Base-by-base conservation (phyloP, 2,888 invertebrate species). In the Phortica okadai region DNA sequence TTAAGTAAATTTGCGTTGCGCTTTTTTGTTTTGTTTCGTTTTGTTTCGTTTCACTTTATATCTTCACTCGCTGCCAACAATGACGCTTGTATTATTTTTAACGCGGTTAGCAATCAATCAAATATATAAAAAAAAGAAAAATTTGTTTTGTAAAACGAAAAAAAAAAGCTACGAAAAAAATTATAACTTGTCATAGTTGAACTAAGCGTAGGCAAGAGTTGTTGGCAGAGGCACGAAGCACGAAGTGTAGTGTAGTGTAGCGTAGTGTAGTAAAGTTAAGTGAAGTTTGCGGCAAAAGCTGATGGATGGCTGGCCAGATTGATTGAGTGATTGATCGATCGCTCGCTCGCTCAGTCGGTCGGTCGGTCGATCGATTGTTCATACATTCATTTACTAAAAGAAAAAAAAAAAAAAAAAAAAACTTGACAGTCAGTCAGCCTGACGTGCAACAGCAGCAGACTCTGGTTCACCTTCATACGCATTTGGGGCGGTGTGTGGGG, bases 251-350 rank as follows among this genome's bases (percentile, higher is more conserved):
- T 41, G n/a, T 42, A 66, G 33, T 66, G 66, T 42, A 66, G 44
- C 42, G n/a, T 69, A 72, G 54, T n/a, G 41, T n/a, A 33, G 54
- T 56, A 6, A 21, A 6, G 6, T 11, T 8, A 7, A 11, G 66
- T 11, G 11, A n/a, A 42, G 41, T 41, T 8, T 8, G 66, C 66
- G 14, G 42, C 25, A 54, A 54, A 72, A 8, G 16, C 86, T 85
- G 88, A 88, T 88, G 87, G 87, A 77, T 85, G 84, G 84, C 79
- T 82, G 85, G 74, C 79, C 85, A 54, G 70, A 75, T 75, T 75
- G 75, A 75, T 72, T 75, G 75, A 75, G 72, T 88, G 86, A 86
- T 87, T 87, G 86, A 86, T 86, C 87, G 86, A 84, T 84, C 82
- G 83, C 74, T 82, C 79, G 79, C n/a, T n/a, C n/a, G n/a, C n/a